Percentiles rank a stretch among this genome's conserved stretches.
phyloP scores from a whole-genome alignment of 2,113 vertebrate genomes.

The Chitala chitala region DNA sequence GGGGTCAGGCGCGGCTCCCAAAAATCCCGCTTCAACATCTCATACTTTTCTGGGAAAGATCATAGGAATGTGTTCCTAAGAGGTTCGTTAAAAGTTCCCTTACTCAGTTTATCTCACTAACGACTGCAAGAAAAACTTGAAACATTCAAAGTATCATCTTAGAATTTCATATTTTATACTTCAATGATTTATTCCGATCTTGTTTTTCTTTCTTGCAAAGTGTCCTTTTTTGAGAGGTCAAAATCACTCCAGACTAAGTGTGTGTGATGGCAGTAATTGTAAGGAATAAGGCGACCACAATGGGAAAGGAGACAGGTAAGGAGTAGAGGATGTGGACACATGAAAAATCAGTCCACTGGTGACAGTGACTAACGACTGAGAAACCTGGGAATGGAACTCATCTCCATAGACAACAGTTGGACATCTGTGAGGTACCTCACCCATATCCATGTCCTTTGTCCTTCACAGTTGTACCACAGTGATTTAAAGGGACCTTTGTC shows the following conservation, averaged over 20 bases:
- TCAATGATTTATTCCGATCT: background rate
- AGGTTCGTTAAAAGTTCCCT: conserved; percentile 11
- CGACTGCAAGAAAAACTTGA: conserved; percentile 18
- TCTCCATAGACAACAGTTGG: too few species aligned
- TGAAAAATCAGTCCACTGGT: too few species aligned
- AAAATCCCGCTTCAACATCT: conserved; percentile 18
- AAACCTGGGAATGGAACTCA: too few species aligned
- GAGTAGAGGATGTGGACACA: too few species aligned
- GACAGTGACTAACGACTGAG: too few species aligned
- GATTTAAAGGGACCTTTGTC: too few species aligned
- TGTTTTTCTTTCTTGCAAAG: too few species aligned
- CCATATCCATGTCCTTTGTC: too few species aligned
- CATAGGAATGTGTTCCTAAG: conserved; percentile 9
- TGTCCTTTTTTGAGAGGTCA: background rate
- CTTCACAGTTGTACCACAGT: too few species aligned
- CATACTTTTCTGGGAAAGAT: conserved; percentile 14
- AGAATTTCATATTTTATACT: background rate
- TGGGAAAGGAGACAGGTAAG: background rate
- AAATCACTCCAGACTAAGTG: background rate
- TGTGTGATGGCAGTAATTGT: background rate
- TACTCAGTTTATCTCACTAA: conserved; percentile 13
- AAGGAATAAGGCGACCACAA: background rate
- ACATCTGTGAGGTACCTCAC: too few species aligned
- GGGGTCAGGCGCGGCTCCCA: conserved; percentile 18
- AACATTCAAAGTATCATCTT: background rate